Conservation (phyloP, 2,113 vertebrate species). For the Ceyx margarethae region DNA sequence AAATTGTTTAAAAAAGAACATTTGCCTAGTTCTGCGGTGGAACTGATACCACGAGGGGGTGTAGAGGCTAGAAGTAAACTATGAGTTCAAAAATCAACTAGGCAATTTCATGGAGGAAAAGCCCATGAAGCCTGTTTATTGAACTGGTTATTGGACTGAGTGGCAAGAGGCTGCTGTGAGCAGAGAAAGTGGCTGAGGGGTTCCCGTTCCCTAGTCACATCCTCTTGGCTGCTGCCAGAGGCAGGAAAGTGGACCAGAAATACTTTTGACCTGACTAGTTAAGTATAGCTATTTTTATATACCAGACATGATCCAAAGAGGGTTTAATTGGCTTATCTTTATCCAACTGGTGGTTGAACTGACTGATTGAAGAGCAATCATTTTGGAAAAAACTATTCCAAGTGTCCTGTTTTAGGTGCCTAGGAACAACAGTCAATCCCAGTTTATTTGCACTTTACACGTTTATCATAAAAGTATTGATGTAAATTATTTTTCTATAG, state of each 20-base stretch:
- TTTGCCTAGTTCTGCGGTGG: background rate
- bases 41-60: background rate
- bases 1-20: background rate
- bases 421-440: background rate
- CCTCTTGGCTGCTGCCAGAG: background rate
- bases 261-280: background rate
- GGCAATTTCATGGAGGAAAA: background rate
- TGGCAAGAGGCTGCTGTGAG: background rate
- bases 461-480: background rate
- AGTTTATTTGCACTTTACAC: background rate
- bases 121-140: background rate
- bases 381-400: background rate
- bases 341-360: background rate
- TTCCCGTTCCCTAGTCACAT: background rate
- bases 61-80: background rate
- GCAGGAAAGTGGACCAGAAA: background rate
- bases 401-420: background rate
- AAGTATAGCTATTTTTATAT: background rate
- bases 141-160: background rate
- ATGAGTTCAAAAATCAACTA: background rate
- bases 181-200: background rate
- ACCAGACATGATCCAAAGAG: background rate
- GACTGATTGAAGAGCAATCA: background rate
- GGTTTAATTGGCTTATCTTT: constrained; percentile 1
- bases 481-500: background rate